Percentiles rank a stretch among this genome's conserved stretches.
Evolutionary conservation across 2,888 invertebrate species (phyloP).

Genomic region (Dilophus febrilis): DNA sequence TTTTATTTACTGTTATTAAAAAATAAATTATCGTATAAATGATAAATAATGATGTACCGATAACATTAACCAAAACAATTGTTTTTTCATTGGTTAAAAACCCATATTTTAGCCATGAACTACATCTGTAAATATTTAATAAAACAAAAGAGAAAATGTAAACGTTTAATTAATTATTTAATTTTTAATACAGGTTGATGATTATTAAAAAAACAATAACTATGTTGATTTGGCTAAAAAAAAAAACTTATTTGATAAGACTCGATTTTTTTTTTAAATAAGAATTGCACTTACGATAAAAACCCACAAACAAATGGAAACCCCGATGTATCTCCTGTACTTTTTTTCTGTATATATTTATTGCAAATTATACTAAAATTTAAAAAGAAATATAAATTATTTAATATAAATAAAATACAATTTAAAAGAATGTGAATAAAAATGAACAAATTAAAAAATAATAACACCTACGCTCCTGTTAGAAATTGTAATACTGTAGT

Average conservation of each 20-base stretch:
- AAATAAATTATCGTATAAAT: constrained; percentile 54
- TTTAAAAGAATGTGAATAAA: constrained; percentile 6
- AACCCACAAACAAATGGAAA: constrained; percentile 63
- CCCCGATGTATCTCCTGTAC: constrained; percentile 58
- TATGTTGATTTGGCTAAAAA: neutral
- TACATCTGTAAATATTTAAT: constrained; percentile 53
- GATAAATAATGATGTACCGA: constrained; percentile 54
- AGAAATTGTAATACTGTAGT: constrained; percentile 70
- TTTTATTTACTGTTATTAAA: constrained; percentile 54
- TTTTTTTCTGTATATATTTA: constrained; percentile 53
- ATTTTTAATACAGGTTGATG: too few relatives aligned
- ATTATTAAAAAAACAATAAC: too few relatives aligned
- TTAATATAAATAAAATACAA: constrained; percentile 6
- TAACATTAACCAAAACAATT: constrained; percentile 54
- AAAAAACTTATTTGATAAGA: too few relatives aligned
- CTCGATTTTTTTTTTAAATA: too few relatives aligned
- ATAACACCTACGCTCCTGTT: constrained; percentile 62
- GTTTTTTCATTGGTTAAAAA: constrained; percentile 51
- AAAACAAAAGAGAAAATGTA: too few relatives aligned
- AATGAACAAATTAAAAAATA: constrained; percentile 1
- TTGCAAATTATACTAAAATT: constrained; percentile 55
- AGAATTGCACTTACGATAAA: constrained; percentile 55
- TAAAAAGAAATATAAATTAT: constrained; percentile 8
- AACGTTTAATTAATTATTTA: too few relatives aligned
- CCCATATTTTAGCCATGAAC: constrained; percentile 69